phyloP scores from a whole-genome alignment of 2,113 vertebrate species.

The Dromaius novaehollandiae region DNA sequence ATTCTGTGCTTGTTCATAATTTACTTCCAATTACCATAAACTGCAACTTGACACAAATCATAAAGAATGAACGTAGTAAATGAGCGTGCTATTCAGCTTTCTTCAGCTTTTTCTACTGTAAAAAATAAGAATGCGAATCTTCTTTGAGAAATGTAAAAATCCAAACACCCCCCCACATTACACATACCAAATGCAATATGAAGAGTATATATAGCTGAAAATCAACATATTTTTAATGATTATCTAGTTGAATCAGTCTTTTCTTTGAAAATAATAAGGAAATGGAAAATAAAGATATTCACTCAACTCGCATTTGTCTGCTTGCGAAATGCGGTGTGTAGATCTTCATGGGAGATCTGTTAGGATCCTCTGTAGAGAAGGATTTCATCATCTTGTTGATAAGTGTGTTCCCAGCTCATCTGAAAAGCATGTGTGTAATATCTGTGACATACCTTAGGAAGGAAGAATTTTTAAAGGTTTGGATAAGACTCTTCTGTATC shows the following conservation, averaged over 20 bases:
- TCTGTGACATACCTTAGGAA: background rate
- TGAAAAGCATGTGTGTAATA: background rate
- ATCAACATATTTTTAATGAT: background rate
- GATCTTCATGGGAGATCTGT: background rate
- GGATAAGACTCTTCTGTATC: background rate
- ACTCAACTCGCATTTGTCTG: background rate
- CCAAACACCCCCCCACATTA: background rate
- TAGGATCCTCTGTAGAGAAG: background rate
- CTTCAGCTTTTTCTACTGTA: background rate
- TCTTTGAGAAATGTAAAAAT: background rate
- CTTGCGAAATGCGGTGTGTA: background rate
- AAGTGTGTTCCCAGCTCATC: background rate
- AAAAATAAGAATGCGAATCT: background rate
- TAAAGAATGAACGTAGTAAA: background rate
- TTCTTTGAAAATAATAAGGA: background rate
- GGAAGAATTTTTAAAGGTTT: background rate
- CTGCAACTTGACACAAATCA: background rate
- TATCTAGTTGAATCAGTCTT: background rate
- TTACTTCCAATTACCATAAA: background rate
- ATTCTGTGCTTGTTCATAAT: background rate
- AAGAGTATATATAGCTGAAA: background rate
- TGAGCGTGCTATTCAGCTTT: background rate
- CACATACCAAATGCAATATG: background rate
- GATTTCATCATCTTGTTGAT: background rate
- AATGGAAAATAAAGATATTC: background rate